Base-by-base conservation (phyloP, 2,888 invertebrate species). In the Spilarctia lutea region DNA sequence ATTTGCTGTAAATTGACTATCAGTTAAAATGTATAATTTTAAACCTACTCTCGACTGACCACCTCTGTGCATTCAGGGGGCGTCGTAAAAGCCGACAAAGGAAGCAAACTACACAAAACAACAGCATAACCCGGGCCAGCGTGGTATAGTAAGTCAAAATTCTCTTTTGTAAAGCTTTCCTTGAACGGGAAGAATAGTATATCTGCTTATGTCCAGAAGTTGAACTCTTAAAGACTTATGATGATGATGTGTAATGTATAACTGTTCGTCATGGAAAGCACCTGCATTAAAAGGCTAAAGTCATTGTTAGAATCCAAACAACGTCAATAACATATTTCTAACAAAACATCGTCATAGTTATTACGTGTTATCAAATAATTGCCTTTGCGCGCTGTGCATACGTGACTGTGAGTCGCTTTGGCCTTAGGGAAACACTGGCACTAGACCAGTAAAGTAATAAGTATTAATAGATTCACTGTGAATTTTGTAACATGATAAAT, bases 361-460 rank as follows among this genome's bases (percentile, higher is more conserved):
- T 83, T 78, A 82, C 81, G 82, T 74, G 13, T 68, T 6, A 45
- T 70, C 42, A 74, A 78, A 70, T 73, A 1, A 76, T 72, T 71
- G 72, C 74, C 73, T 80, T 70, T 73, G 73, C 73, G 72, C 11
- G 16, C 16, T 63, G 30, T 56, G 30, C 60, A 10, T 71, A 63
- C 18, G 30, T 30, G 63, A 63, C 18, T 18, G 7, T 8, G 3
- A 63, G 7, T 7, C 42, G 42, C 20, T 70, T 39, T 75, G 88
- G 79, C 88, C 89, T 91, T 90, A 79, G 90, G 91, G 88, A 89
- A 89, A 88, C 81, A 87, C 91, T 89, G 75, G 79, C 72, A 77
- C 42, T 76, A 79, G 76, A 81, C 81, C 69, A 48, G 1, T 69
- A 72, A 73, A 66, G 33, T 69, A 78, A 68, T 63, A 75, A 79